Evolutionary conservation across 2,113 vertebrate genomes (phyloP), one percentile per base, ranked within the genome.

Genomic region (Paramormyrops kingsleyae): DNA sequence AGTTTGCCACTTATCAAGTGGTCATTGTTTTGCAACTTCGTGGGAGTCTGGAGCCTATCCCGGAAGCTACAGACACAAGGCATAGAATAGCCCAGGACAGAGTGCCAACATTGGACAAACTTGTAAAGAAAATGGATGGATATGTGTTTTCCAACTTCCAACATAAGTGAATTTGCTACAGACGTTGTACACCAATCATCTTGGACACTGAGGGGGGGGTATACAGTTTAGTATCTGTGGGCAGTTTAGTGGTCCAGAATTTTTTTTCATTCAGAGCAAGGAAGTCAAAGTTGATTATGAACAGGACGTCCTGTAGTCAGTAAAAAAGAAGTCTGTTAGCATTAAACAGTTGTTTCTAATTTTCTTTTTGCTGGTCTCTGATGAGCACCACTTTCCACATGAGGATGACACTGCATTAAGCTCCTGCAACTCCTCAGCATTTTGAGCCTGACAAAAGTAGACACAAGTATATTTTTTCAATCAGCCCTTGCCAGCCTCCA

Each of bases 341-440:
- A 52, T 44, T 87, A 52, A 87, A 87, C 85, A 87, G 47, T 52
- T 87, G 85, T 87, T 87, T 87, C 85, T 87, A 52, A 87, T 87
- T 21, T 83, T 53, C 47, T 31, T 53, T 87, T 31, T 87, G 44
- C 49, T 87, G 49, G n/a, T 15, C 85, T 53, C 3, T 19, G 47
- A 47, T 31, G 47, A 87, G 27, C 47, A 13, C 27, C 49, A 19
- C 49, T 53, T 87, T 47, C 85, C 47, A 87, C 31, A 53, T 52
- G 47, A 87, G 85, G 85, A 87, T 87, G 85, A 87, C 85, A 17
- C n/a, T 87, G 85, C 13, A 13, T 17, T 13, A 35, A 39, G 47
- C 83, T 86, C 27, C 85, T 35, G 85, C 85, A 53, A 27, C 85
- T 87, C 46, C 24, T 87, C n/a, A 87, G 24, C 49, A 35, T 12